Conservation (phyloP, 2,113 vertebrate species). For the Morone saxatilis region DNA sequence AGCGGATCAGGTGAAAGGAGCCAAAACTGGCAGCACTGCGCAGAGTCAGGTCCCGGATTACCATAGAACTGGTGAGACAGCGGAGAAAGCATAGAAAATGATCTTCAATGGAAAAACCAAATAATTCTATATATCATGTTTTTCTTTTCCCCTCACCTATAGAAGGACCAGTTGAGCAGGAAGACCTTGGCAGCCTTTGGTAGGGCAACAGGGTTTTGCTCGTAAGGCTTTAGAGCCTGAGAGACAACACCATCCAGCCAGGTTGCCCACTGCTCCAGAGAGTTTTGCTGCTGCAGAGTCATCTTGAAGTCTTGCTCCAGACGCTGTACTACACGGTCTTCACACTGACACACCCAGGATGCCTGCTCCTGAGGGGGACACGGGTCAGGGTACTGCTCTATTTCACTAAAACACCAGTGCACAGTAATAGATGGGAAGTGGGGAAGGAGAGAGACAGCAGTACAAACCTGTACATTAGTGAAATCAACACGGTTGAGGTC, state of each 20-base stretch:
- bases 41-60: slow-evolving; percentile 93
- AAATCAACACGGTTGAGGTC: slow-evolving; percentile 95
- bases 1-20: slow-evolving; percentile 93
- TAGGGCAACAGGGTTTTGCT: slow-evolving; percentile 86
- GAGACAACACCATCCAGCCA: slow-evolving; percentile 92
- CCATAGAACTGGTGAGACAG: slow-evolving; percentile 89
- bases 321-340: slow-evolving; percentile 89
- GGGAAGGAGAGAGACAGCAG: neutral
- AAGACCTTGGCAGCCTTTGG: slow-evolving; percentile 93
- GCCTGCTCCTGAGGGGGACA: slow-evolving; percentile 89
- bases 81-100: neutral
- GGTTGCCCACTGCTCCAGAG: slow-evolving; percentile 92
- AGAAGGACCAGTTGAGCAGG: slow-evolving; percentile 96
- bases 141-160: slow-evolving; percentile 83
- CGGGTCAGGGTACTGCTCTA: neutral
- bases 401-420: neutral
- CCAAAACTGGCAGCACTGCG: slow-evolving; percentile 94
- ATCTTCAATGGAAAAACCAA: neutral
- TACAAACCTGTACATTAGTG: slow-evolving; percentile 90
- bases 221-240: slow-evolving; percentile 92
- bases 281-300: slow-evolving; percentile 94
- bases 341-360: slow-evolving; percentile 95
- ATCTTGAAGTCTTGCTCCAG: slow-evolving; percentile 94
- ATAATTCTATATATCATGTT: neutral
- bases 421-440: neutral